A percentile compares a stretch with the other conserved stretches of the same genome.
phyloP scores from a whole-genome alignment of 2,797 vertebrate genomes.

The Characodon lateralis region DNA sequence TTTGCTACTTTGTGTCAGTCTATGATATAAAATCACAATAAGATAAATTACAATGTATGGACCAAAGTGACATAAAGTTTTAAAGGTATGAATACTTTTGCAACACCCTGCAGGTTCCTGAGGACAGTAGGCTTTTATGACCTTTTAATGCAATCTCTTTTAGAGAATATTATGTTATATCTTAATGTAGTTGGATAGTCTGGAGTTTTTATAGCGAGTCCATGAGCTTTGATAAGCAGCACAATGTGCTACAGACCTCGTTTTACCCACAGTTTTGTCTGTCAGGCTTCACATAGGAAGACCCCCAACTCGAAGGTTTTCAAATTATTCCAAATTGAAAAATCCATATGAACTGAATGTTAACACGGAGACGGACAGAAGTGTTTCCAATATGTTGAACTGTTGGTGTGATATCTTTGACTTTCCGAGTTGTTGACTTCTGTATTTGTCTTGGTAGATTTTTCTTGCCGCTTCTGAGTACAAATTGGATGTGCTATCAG shows the following conservation, averaged over 20 bases:
- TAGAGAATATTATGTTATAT: neutral
- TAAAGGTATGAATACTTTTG: neutral
- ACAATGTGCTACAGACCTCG: neutral
- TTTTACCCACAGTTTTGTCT: constrained; percentile 1
- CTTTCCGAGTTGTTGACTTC: neutral
- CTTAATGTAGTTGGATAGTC: neutral
- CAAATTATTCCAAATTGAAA: neutral
- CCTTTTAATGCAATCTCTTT: neutral
- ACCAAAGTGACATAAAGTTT: neutral
- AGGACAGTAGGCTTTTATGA: neutral
- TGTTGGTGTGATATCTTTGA: neutral
- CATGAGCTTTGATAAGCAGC: constrained; percentile 1
- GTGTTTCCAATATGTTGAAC: neutral
- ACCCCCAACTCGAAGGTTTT: neutral
- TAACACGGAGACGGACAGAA: neutral
- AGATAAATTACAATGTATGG: neutral
- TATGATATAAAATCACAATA: neutral
- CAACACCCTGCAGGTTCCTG: neutral
- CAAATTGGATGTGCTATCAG: neutral
- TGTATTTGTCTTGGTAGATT: neutral
- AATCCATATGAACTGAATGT: neutral
- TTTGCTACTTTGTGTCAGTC: neutral
- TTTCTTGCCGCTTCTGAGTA: neutral
- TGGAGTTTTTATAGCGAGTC: neutral
- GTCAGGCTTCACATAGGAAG: neutral